Evolutionary conservation across 2,888 invertebrate species (phyloP).

Genomic region (Calameuta pallipes): DNA sequence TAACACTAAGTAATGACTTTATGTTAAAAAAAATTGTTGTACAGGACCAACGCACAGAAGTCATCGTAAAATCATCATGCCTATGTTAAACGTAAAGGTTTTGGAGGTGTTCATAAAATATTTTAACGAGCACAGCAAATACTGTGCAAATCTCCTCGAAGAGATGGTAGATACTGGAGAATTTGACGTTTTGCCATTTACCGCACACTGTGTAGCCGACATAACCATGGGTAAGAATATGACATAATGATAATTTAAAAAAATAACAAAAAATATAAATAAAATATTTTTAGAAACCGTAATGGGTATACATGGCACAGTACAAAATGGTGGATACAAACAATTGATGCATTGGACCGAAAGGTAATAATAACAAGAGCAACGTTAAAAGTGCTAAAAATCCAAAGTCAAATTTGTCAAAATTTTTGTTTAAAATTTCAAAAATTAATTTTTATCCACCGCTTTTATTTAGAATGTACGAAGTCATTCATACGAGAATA

Average conservation of each 20-base stretch:
- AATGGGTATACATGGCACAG: conserved; percentile 34
- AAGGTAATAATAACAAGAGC: neutral
- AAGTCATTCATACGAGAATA: conserved; percentile 36
- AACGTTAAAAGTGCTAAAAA: neutral
- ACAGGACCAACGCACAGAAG: conserved; percentile 27
- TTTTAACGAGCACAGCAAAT: conserved; percentile 33
- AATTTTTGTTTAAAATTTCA: neutral
- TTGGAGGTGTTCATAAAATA: conserved; percentile 28
- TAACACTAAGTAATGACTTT: neutral
- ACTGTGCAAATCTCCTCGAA: conserved; percentile 31
- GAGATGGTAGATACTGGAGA: conserved; percentile 31
- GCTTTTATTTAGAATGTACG: conserved; percentile 31
- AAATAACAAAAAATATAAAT: neutral
- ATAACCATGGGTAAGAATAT: conserved; percentile 35
- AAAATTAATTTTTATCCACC: neutral
- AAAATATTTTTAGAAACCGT: conserved; percentile 32
- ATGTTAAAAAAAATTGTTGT: neutral
- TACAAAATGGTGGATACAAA: conserved; percentile 30
- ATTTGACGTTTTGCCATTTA: conserved; percentile 36
- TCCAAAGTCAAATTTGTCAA: neutral
- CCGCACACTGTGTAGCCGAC: conserved; percentile 35
- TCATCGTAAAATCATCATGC: conserved; percentile 35
- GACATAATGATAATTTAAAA: neutral
- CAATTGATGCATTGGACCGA: conserved; percentile 29
- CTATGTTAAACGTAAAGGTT: conserved; percentile 29